These are phyloP conservation scores for Chiroxiphia lanceolata DNA, from an alignment of 2,797 vertebrate genomes.

Conservation along the genomic window DNA sequence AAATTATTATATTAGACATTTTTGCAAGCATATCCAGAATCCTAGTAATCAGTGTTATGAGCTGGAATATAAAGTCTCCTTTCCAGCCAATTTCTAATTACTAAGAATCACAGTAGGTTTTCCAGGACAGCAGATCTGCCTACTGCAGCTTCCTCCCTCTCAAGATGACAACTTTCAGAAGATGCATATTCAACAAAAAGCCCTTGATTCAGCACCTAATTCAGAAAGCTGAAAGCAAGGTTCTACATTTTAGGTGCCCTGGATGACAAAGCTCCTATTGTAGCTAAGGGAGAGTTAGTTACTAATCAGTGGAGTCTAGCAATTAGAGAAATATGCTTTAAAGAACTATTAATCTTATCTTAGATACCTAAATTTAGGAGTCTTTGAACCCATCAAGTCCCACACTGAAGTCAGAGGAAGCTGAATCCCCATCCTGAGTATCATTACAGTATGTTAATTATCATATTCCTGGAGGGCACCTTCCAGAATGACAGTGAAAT, in stretches of 20 bases:
- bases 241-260: neutral
- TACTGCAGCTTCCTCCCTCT: neutral
- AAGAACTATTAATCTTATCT: neutral
- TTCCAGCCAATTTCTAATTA: slow-evolving; percentile 25
- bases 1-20: neutral
- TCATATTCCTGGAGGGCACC: neutral
- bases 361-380: neutral
- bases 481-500: neutral
- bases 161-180: slow-evolving; percentile 7
- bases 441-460: neutral
- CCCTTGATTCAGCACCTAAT: slow-evolving; percentile 1
- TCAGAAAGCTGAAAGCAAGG: neutral
- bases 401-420: neutral
- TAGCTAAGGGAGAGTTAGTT: neutral
- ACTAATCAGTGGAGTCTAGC: neutral
- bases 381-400: neutral
- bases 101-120: neutral
- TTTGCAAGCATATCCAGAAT: slow-evolving; percentile 29
- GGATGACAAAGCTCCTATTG: neutral
- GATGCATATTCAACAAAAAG: neutral
- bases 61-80: neutral
- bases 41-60: slow-evolving; percentile 6
- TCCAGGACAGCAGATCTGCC: slow-evolving; percentile 13
- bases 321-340: neutral
- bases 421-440: neutral